Base-by-base conservation (phyloP, 2,888 invertebrate species). In the Hedya salicella region DNA sequence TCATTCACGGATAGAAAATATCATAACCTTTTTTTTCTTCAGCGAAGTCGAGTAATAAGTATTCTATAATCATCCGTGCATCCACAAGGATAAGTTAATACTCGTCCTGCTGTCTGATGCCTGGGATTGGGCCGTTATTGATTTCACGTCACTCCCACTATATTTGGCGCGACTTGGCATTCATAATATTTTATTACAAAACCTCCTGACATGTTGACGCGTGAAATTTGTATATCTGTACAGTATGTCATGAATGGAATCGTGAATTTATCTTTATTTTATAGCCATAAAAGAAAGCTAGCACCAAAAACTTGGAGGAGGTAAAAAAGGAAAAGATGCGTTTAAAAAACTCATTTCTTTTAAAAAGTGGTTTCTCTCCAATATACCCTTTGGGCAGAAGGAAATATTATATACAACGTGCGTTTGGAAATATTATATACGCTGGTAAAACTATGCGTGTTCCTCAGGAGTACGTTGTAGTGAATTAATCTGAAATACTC, bases 101-200 rank as follows among this genome's bases (percentile, higher is more conserved):
- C n/a, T 5, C 6, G 25, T 5, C n/a, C n/a, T 6, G 14, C 21
- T 6, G n/a, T 6, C 25, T 8, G 25, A 49, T 49, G 25, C 21
- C 36, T 36, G 36, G 36, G 36, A 36, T 36, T 36, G 36, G 2
- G 1, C 25, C 25, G n/a, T 49, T 49, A 49, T 49, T 49, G 25
- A n/a, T 25, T 49, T 49, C 49, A 30, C 25, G 49, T 49, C 49
- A 49, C 49, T 49, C 21, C 21, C 25, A 49, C 49, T 49, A 30
- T 21, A n/a, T 14, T 21, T 13, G n/a, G 14, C 25, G 25, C 25
- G 25, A 30, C 25, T 49, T n/a, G 13, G 8, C 21, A 14, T 49
- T 21, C 14, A 25, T 49, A 21, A 46, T 46, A 46, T 46, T 46
- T 46, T 49, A 25, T 49, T 49, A 30, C 8, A 2, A 49, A 49